phyloP scores from a whole-genome alignment of 2,888 invertebrate genomes.

The Athalia cordata region DNA sequence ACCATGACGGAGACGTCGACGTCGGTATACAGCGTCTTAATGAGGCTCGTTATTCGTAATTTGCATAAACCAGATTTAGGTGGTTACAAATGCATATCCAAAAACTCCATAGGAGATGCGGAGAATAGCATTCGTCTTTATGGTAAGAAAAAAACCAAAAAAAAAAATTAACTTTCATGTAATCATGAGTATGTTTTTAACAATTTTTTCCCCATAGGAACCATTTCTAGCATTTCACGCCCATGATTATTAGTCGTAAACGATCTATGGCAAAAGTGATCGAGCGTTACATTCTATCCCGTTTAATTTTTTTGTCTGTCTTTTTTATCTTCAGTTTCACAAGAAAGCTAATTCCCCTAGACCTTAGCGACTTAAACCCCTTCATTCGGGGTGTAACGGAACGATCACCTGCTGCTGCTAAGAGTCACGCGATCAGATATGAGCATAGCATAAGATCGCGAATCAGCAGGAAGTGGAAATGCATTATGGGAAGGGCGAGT shows the following conservation, averaged over 20 bases:
- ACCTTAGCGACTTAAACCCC: no score
- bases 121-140: slow-evolving; percentile 92
- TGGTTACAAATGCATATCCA: slow-evolving; percentile 93
- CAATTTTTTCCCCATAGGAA: background rate
- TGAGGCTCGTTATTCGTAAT: slow-evolving; percentile 85
- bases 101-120: slow-evolving; percentile 93
- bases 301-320: no score
- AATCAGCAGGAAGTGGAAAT: background rate
- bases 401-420: no score
- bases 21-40: slow-evolving; percentile 89
- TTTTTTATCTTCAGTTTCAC: no score
- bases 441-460: background rate
- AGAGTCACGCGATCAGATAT: slow-evolving; percentile 38
- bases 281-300: no score
- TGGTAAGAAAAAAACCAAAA: slow-evolving; percentile 79
- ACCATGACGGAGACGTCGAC: slow-evolving; percentile 86
- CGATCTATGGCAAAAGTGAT: no score
- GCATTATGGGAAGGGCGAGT: no score
- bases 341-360: no score
- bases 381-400: no score
- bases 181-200: background rate
- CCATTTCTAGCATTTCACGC: background rate
- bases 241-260: no score
- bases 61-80: slow-evolving; percentile 87
- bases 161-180: background rate